These are phyloP conservation scores for Ernsta delagoae DNA, from an alignment of 2,888 invertebrate species.

Conservation along the genomic window DNA sequence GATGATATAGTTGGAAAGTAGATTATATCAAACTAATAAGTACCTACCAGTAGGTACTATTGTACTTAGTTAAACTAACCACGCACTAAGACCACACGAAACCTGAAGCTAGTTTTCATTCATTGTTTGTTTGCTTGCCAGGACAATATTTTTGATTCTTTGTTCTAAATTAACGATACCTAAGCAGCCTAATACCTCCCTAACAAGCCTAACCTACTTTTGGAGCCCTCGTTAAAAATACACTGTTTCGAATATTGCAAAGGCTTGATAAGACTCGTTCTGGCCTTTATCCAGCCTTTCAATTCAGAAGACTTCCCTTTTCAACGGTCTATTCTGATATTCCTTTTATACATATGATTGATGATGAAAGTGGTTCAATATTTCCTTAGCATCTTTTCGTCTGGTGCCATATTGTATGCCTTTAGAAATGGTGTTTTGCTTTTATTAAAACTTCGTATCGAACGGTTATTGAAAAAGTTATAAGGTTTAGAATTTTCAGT, in stretches of 20 bases:
- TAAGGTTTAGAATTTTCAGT: not conserved
- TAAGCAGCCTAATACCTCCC: no score
- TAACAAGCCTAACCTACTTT: not conserved
- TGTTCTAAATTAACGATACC: no score
- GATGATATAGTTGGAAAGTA: no score
- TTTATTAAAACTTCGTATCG: constrained; percentile 3
- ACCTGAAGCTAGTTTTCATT: no score
- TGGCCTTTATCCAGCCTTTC: constrained; percentile 24
- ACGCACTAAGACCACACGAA: no score
- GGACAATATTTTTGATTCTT: no score
- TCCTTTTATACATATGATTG: constrained; percentile 33
- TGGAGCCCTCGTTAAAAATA: not conserved
- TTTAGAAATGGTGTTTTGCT: constrained; percentile 19
- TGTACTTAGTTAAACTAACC: no score
- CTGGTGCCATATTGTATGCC: constrained; percentile 32
- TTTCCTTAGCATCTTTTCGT: constrained; percentile 33
- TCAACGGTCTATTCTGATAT: constrained; percentile 27
- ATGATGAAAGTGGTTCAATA: constrained; percentile 35
- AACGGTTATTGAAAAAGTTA: constrained; percentile 6
- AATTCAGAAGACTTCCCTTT: constrained; percentile 22
- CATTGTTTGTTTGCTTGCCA: no score
- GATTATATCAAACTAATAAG: no score
- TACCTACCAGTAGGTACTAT: no score
- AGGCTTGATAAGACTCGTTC: constrained; percentile 20
- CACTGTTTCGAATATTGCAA: not conserved